Percentiles rank a stretch among this genome's conserved stretches.
phyloP scores from a whole-genome alignment of 2,113 vertebrate genomes.

The Polypterus bichir region DNA sequence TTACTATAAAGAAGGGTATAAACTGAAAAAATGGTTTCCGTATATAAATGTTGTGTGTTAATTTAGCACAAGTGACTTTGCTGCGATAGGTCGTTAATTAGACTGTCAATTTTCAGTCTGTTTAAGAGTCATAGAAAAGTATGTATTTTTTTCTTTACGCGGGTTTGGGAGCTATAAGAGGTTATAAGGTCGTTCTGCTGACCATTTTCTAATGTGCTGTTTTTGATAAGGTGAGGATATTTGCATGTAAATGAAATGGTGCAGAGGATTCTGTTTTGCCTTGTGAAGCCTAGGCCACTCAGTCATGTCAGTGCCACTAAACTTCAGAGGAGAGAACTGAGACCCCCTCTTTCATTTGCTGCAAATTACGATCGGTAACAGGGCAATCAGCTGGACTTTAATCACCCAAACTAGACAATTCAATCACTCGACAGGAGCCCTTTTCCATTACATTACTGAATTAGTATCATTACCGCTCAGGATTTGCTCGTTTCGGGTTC shows the following conservation, averaged over 20 bases:
- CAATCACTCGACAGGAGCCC: background rate
- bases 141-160: background rate
- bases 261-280: conserved; percentile 5
- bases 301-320: conserved; percentile 9
- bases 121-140: too few relatives aligned
- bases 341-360: conserved; percentile 8
- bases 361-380: conserved; percentile 18
- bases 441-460: background rate
- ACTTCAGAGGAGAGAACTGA: conserved; percentile 5
- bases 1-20: too few relatives aligned
- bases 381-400: conserved; percentile 18
- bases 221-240: conserved; percentile 5
- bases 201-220: too few relatives aligned
- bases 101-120: too few relatives aligned
- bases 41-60: too few relatives aligned
- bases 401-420: conserved; percentile 9
- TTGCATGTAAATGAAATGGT: conserved; percentile 31
- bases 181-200: too few relatives aligned
- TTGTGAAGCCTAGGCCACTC: background rate
- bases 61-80: too few relatives aligned
- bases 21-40: too few relatives aligned
- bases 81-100: too few relatives aligned
- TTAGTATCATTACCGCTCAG: background rate
- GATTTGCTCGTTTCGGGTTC: too few relatives aligned
- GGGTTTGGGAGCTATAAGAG: too few relatives aligned